Evolutionary conservation across 2,113 vertebrate species (phyloP).

Genomic region (Ia io): DNA sequence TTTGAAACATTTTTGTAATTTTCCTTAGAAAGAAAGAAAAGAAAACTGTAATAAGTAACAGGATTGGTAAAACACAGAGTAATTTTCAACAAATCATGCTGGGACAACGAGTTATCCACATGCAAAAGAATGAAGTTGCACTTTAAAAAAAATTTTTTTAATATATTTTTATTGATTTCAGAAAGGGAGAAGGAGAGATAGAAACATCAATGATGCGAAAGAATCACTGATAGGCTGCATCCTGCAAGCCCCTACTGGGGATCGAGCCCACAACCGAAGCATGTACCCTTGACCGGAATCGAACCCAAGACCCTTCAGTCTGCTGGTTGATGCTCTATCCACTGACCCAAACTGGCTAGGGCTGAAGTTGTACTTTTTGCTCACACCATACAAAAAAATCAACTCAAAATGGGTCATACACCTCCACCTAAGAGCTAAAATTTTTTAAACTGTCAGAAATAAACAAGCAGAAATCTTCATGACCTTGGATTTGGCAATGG

Average conservation of each 20-base stretch:
- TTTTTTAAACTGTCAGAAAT: neutral
- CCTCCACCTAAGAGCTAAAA: neutral
- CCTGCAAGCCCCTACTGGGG: too few species aligned
- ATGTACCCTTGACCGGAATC: too few species aligned
- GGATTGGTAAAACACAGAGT: neutral
- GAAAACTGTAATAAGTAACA: slow-evolving; percentile 11
- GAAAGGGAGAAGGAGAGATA: too few species aligned
- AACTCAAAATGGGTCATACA: neutral
- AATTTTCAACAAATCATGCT: neutral
- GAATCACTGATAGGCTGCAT: too few species aligned
- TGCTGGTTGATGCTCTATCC: too few species aligned
- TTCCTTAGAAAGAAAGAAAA: slow-evolving; percentile 75
- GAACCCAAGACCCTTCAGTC: too few species aligned
- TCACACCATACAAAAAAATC: neutral
- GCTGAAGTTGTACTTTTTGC: neutral
- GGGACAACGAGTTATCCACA: neutral
- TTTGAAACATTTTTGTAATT: slow-evolving; percentile 90
- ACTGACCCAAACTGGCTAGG: too few species aligned
- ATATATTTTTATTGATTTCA: too few species aligned
- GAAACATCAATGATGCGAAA: too few species aligned
- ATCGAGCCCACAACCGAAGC: too few species aligned
- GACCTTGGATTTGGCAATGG: neutral
- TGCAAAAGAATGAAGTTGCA: neutral
- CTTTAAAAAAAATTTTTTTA: too few species aligned
- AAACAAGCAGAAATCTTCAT: neutral